Evolutionary conservation across 1,140 invertebrate species (phyloP).

Genomic region (Drosophila melanica): DNA sequence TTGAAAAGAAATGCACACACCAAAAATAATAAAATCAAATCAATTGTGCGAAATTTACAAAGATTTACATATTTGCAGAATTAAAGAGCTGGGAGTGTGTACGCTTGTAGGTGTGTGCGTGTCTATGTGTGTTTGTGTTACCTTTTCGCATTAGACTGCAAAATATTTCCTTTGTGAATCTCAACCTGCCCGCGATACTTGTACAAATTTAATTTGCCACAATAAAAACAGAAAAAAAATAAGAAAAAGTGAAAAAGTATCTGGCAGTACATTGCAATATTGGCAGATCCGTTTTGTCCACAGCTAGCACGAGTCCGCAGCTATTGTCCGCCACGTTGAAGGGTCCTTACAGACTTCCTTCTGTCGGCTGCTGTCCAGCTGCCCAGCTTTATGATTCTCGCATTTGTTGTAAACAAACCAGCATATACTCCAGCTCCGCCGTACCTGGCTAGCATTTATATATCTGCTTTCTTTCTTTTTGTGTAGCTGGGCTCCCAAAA

Average conservation of each 20-base stretch:
- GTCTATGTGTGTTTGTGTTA: slow-evolving; percentile 29
- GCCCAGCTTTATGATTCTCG: slow-evolving; percentile 44
- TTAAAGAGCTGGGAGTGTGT: slow-evolving; percentile 57
- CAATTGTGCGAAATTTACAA: slow-evolving; percentile 71
- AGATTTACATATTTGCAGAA: slow-evolving; percentile 53
- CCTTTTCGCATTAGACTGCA: slow-evolving; percentile 39
- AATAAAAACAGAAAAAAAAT: slow-evolving; percentile 2
- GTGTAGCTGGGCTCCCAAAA: slow-evolving; percentile 19
- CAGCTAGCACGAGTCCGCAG: slow-evolving; percentile 15
- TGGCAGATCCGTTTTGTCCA: slow-evolving; percentile 64
- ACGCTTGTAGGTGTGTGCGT: slow-evolving; percentile 23
- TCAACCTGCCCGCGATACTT: slow-evolving; percentile 26
- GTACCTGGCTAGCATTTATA: slow-evolving; percentile 26
- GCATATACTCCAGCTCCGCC: slow-evolving; percentile 26
- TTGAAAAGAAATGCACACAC: slow-evolving; percentile 48
- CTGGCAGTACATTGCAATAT: slow-evolving; percentile 61
- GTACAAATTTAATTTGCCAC: slow-evolving; percentile 41
- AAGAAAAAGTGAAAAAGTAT: neutral
- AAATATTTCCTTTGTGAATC: slow-evolving; percentile 53
- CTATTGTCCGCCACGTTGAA: slow-evolving; percentile 63
- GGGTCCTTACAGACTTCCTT: slow-evolving; percentile 70
- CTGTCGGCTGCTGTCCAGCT: slow-evolving; percentile 29
- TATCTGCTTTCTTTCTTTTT: slow-evolving; percentile 24
- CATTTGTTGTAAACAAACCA: slow-evolving; percentile 66
- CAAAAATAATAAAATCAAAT: slow-evolving; percentile 64